These are phyloP conservation scores for Brachionus rubens DNA, from an alignment of 1,140 invertebrate species.

Conservation along the genomic window DNA sequence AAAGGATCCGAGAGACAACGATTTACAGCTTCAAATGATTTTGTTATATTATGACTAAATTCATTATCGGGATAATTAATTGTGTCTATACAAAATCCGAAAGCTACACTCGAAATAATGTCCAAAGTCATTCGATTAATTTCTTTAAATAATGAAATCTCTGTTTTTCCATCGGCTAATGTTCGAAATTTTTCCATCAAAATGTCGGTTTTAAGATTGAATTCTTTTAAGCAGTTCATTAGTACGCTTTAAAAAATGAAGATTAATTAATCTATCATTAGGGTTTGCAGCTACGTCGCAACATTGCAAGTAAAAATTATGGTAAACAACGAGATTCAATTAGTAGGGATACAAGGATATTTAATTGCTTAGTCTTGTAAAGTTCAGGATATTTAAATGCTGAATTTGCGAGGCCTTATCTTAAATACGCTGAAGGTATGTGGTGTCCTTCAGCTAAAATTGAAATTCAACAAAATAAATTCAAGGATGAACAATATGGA, in stretches of 20 bases:
- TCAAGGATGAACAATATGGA: too few relatives aligned
- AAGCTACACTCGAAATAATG: slow-evolving; percentile 36
- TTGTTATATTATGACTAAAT: background rate
- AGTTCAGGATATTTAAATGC: too few relatives aligned
- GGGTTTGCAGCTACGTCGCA: too few relatives aligned
- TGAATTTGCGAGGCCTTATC: too few relatives aligned
- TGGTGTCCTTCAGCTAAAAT: too few relatives aligned
- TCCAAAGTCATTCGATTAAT: slow-evolving; percentile 41
- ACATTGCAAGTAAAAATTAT: too few relatives aligned
- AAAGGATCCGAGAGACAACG: background rate
- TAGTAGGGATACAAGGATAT: too few relatives aligned
- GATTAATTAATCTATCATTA: background rate
- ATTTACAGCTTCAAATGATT: slow-evolving; percentile 3
- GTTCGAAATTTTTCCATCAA: background rate
- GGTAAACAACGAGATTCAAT: too few relatives aligned
- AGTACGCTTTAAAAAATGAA: background rate
- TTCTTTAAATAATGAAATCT: slow-evolving; percentile 27
- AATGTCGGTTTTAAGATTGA: slow-evolving; percentile 7
- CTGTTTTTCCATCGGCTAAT: slow-evolving; percentile 2
- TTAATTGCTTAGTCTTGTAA: too few relatives aligned
- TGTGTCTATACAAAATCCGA: slow-evolving; percentile 25
- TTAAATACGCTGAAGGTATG: too few relatives aligned
- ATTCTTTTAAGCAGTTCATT: background rate
- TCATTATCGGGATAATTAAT: slow-evolving; percentile 28
- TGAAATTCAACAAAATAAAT: too few relatives aligned